Evolutionary conservation across 2,888 invertebrate species (phyloP), one percentile per base, ranked within the genome.

Genomic region (Alentia gelatinosa): DNA sequence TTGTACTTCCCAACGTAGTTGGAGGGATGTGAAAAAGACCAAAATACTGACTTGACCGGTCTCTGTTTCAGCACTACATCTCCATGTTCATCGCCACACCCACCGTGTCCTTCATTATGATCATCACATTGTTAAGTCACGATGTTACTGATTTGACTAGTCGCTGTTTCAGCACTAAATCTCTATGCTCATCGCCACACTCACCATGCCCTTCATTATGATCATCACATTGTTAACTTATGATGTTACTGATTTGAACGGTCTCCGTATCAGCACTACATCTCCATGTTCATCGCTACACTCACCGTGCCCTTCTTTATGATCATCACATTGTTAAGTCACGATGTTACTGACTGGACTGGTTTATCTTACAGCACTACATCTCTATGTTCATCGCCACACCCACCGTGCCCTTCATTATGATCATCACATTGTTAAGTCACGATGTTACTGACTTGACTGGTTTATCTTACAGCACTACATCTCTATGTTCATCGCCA

Each of bases 261-360:
- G n/a, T n/a, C n/a, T n/a, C n/a, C n/a, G n/a, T n/a, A n/a, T n/a
- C 94, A 95, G 95, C 95, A 95, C 39, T 95, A 95, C 91, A 92
- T 95, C 86, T 98, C 98, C 0, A 98, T 98, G 97, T 98, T 98
- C 92, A 98, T 98, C 0, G 94, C 95, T 0, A 98, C 98, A 47
- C 97, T 98, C 15, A 97, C 98, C 0, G 98, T 98, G 92, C 98
- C 98, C 0, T 98, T 98, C 94, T 97, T 98, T n/a, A n/a, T n/a
- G n/a, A n/a, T n/a, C n/a, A n/a, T n/a, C n/a, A n/a, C n/a, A n/a
- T n/a, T n/a, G n/a, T n/a, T n/a, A n/a, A n/a, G n/a, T n/a, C n/a
- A n/a, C n/a, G n/a, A n/a, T n/a, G n/a, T n/a, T n/a, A n/a, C n/a
- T n/a, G n/a, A 47, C 47, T 47, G 9, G 47, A 47, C 9, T 19